These are phyloP conservation scores for Holothuria leucospilota DNA, from an alignment of 53 echinoderm and acorn worm genomes.

Conservation along the genomic window DNA sequence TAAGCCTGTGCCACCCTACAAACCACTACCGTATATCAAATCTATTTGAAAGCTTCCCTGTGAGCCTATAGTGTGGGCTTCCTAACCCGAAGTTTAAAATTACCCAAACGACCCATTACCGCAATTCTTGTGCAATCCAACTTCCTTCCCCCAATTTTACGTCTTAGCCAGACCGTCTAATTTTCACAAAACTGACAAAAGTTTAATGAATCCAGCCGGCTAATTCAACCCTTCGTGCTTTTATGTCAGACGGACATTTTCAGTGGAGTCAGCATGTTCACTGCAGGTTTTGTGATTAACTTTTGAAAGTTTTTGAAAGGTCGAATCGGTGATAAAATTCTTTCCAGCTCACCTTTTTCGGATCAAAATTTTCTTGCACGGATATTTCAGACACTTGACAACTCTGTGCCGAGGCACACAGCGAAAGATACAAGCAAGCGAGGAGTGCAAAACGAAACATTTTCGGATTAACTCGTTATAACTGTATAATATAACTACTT, in stretches of 20 bases:
- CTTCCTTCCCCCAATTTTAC: no score
- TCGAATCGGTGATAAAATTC: neutral
- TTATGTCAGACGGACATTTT: neutral
- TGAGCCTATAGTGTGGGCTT: no score
- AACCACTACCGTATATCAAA: no score
- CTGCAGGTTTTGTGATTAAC: neutral
- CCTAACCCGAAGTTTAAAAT: no score
- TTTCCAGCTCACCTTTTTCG: neutral
- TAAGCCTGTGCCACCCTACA: no score
- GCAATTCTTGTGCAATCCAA: no score
- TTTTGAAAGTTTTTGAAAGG: neutral
- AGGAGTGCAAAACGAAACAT: constrained; percentile 11
- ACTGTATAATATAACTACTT: neutral
- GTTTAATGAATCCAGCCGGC: no score
- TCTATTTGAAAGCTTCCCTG: no score
- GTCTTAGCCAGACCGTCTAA: no score
- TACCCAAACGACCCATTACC: no score
- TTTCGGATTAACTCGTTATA: neutral
- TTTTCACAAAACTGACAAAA: neutral
- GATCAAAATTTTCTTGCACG: constrained; percentile 22
- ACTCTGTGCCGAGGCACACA: neutral
- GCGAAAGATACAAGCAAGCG: neutral
- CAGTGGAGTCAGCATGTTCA: no score
- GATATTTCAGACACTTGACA: constrained; percentile 30
- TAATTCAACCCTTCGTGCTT: no score